These are phyloP conservation scores for Calliopum simillimum DNA, from an alignment of 2,888 invertebrate species.

Conservation along the genomic window DNA sequence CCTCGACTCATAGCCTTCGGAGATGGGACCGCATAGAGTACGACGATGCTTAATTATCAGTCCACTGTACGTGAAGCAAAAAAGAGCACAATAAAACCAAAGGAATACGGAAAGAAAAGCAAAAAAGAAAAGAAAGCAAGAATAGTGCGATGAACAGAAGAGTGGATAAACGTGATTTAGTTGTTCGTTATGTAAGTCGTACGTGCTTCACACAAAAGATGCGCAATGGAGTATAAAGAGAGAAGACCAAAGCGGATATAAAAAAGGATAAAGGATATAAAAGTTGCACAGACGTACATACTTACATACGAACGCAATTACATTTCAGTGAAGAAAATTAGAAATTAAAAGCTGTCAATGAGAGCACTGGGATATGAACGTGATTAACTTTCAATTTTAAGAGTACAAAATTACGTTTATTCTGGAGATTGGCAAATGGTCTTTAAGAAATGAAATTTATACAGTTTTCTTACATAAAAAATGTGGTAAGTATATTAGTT, in stretches of 20 bases:
- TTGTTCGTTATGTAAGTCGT: constrained; percentile 5
- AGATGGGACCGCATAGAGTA: constrained; percentile 64
- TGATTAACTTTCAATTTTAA: constrained; percentile 29
- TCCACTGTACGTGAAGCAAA: constrained; percentile 52
- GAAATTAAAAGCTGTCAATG: constrained; percentile 11
- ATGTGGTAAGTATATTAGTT: no score
- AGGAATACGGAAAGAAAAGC: constrained; percentile 29
- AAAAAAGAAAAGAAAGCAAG: constrained; percentile 30
- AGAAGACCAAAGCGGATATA: neutral
- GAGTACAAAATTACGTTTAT: neutral
- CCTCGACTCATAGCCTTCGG: constrained; percentile 66
- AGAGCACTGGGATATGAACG: constrained; percentile 6
- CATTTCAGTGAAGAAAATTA: neutral
- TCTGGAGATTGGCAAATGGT: no score
- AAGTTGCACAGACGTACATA: neutral
- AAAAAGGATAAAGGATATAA: neutral
- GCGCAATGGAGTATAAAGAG: neutral
- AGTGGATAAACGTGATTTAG: constrained; percentile 24
- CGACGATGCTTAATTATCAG: constrained; percentile 64
- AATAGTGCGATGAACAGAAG: constrained; percentile 24
- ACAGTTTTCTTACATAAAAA: no score
- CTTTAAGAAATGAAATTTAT: no score
- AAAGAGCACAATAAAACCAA: constrained; percentile 30
- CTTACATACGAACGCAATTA: constrained; percentile 3
- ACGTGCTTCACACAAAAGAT: constrained; percentile 22